Evolutionary conservation across 2,797 vertebrate species (phyloP), one percentile per base, ranked within the genome.

Genomic region (Botia kubotai): DNA sequence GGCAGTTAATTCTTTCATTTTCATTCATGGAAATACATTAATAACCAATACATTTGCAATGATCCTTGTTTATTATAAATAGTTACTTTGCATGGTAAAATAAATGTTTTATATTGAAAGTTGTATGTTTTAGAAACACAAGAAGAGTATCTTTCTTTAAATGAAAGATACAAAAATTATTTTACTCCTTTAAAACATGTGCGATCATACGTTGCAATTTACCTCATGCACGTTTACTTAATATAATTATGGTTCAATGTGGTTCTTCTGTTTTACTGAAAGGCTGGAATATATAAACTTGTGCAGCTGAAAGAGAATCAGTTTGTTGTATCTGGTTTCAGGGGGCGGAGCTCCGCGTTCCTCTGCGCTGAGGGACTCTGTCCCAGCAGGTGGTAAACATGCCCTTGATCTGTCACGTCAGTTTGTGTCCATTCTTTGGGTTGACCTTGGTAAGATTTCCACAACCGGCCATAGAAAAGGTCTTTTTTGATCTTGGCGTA

Each of bases 401-500:
- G 82, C 39, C 71, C 75, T 58, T 83, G 23, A 19, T 72, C 63
- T 16, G 43, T 36, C 16, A 26, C 17, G 19, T 62, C 66, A 55
- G 72, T 69, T 82, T 78, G 75, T n/a, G 71, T 58, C 65, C 81
- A 67, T 46, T 67, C 13, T 16, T 60, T 79, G 48, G 82, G 16
- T 26, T 77, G 82, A 19, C 86, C 86, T 75, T 89, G 87, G 74
- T 89, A 90, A 7, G 88, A 68, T 71, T 89, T 90, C 89, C 89
- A 90, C 72, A 90, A 81, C 16, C 88, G 83, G 3, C 87, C 88
- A 33, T 90, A 90, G 55, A 87, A 87, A 19, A 88, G 69, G 76
- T 90, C 88, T 33, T 86, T 76, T 85, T 87, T 90, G 52, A 90
- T 89, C 72, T 89, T 89, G 33, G 89, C 79, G 43, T 90, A 90